Evolutionary conservation across 1,140 invertebrate species (phyloP), one percentile per base, ranked within the genome.

Genomic region (Rhyzopertha dominica): DNA sequence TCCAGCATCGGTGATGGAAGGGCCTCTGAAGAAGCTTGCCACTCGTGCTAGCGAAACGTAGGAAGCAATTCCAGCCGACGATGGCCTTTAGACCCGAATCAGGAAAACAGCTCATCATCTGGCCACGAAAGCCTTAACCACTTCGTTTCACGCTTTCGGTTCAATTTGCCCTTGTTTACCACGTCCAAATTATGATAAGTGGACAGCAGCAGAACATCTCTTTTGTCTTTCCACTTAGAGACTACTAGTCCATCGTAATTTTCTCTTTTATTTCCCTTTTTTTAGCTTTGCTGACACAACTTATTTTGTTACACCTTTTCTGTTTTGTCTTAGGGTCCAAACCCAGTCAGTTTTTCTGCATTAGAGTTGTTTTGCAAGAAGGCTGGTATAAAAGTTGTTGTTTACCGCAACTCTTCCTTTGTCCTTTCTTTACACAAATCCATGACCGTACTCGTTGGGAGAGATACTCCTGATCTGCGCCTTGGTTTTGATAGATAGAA

Each of bases 151-250:
- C n/a, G n/a, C n/a, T n/a, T n/a, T n/a, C n/a, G n/a, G n/a, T n/a
- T n/a, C n/a, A n/a, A n/a, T n/a, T n/a, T n/a, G n/a, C n/a, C n/a
- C n/a, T n/a, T n/a, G n/a, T n/a, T n/a, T n/a, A n/a, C n/a, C n/a
- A n/a, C n/a, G n/a, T 54, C 30, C 29, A 45, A 16, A 28, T 53
- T 49, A 47, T 65, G 65, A 51, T 63, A 62, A 43, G 64, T 70
- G 34, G 63, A 65, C 22, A 72, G 48, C 30, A 68, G 51, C 5
- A 65, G 44, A 5, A 69, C 65, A 49, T 70, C 62, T 34, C 59
- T 32, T 47, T 66, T 68, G 51, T 68, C 61, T 57, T 58, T 65
- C 63, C 69, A 72, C 54, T 64, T 62, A 20, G 63, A 30, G 5
- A 73, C 51, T 29, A 55, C 62, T 46, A 69, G 59, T 16, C 62